phyloP scores from a whole-genome alignment of 53 echinoderm and acorn worm genomes.

The Apostichopus leukothele region DNA sequence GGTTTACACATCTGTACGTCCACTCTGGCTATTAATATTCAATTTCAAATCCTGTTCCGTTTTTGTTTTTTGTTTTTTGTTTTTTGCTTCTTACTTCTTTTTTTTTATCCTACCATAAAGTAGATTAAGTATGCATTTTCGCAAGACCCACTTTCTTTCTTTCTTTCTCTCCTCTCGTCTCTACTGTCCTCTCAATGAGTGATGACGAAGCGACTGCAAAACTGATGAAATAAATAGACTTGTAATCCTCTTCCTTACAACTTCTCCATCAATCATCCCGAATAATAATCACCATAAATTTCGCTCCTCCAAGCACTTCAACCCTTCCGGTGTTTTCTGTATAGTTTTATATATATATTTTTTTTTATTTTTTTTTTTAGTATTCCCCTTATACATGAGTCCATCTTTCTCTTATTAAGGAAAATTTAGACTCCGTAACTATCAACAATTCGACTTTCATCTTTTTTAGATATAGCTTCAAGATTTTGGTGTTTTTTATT shows the following conservation, averaged over 20 bases:
- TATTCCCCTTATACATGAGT: neutral
- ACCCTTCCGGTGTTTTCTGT: slow-evolving; percentile 34
- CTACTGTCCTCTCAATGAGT: slow-evolving; percentile 5
- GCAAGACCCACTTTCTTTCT: neutral
- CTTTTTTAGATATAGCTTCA: neutral
- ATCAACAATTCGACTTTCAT: slow-evolving; percentile 31
- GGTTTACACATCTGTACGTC: neutral
- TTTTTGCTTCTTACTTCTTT: neutral
- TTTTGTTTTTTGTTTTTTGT: too few relatives aligned
- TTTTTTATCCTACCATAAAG: neutral
- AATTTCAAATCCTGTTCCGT: neutral
- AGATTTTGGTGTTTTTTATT: neutral
- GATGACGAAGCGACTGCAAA: neutral
- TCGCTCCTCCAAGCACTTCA: neutral
- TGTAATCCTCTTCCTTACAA: slow-evolving; percentile 14
- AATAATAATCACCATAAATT: slow-evolving; percentile 42
- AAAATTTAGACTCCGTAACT: slow-evolving; percentile 3
- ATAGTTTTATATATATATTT: neutral
- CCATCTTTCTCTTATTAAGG: neutral
- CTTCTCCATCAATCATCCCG: slow-evolving; percentile 35
- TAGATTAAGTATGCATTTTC: neutral
- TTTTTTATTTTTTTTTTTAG: neutral
- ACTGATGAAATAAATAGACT: slow-evolving; percentile 38
- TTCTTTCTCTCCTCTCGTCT: neutral
- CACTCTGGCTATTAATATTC: neutral